Conservation (phyloP, 2,888 invertebrate species). For the Kuschelorhynchus macadamiae region DNA sequence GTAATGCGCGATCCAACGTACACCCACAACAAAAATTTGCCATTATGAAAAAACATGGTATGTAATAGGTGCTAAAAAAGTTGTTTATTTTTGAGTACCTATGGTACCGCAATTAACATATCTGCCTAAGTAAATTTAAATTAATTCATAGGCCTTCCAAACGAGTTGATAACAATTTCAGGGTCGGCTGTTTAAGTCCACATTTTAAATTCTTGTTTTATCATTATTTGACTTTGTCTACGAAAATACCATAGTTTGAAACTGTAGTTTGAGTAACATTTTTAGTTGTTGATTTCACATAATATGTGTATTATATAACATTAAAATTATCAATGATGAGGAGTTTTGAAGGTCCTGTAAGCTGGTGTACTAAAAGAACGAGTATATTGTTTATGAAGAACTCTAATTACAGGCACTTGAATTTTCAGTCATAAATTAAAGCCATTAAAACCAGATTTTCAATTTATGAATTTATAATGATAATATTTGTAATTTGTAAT, state of each 20-base stretch:
- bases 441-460: too few species aligned
- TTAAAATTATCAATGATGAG: too few species aligned
- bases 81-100: slow-evolving; percentile 24
- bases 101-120: slow-evolving; percentile 24
- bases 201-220: slow-evolving; percentile 6
- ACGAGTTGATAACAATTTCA: slow-evolving; percentile 30
- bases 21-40: slow-evolving; percentile 12
- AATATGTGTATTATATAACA: too few species aligned
- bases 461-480: too few species aligned
- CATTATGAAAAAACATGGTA: slow-evolving; percentile 14
- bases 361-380: too few species aligned
- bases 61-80: slow-evolving; percentile 29
- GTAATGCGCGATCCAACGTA: neutral
- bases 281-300: too few species aligned
- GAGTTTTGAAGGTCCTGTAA: too few species aligned
- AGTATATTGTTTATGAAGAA: too few species aligned
- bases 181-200: slow-evolving; percentile 3
- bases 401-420: too few species aligned
- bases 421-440: too few species aligned
- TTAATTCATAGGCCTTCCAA: slow-evolving; percentile 23
- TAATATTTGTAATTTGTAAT: too few species aligned
- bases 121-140: slow-evolving; percentile 28
- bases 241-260: slow-evolving; percentile 5
- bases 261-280: neutral
- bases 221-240: slow-evolving; percentile 20